Evolutionary conservation across 2,797 vertebrate genomes (phyloP).

Genomic region (Sebastes iracundus): DNA sequence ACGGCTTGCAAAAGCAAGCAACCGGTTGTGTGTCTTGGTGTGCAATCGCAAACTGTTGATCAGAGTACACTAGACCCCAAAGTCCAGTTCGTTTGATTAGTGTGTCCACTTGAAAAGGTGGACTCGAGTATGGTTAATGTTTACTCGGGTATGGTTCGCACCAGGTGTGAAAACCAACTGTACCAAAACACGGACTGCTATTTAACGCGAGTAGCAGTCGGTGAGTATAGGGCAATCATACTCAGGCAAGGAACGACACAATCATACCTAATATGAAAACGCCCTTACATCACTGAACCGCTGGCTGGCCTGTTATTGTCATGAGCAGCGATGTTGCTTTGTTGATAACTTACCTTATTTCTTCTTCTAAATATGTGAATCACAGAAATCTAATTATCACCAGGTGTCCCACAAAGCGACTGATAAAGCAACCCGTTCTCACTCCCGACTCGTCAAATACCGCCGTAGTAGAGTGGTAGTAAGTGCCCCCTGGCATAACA

Average conservation of each 20-base stretch:
- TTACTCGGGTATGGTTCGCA: not conserved
- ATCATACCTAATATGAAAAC: no score
- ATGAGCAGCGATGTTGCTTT: no score
- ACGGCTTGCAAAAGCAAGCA: not conserved
- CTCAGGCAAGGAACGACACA: no score
- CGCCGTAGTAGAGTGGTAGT: no score
- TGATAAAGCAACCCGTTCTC: no score
- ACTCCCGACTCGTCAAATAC: no score
- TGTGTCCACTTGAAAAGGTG: not conserved
- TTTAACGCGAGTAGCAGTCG: not conserved
- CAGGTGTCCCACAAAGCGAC: no score
- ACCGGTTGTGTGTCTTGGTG: not conserved
- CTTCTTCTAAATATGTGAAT: no score
- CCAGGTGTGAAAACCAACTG: not conserved
- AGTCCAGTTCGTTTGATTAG: not conserved
- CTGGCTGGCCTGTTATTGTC: no score
- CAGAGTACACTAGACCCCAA: not conserved
- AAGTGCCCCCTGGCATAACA: not conserved
- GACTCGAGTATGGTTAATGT: not conserved
- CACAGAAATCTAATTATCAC: no score
- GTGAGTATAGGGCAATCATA: not conserved
- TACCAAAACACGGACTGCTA: not conserved
- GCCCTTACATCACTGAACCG: no score
- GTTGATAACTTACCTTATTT: no score
- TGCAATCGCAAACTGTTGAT: not conserved